phyloP scores from a whole-genome alignment of 1,140 invertebrate species.

The Araneus ventricosus region DNA sequence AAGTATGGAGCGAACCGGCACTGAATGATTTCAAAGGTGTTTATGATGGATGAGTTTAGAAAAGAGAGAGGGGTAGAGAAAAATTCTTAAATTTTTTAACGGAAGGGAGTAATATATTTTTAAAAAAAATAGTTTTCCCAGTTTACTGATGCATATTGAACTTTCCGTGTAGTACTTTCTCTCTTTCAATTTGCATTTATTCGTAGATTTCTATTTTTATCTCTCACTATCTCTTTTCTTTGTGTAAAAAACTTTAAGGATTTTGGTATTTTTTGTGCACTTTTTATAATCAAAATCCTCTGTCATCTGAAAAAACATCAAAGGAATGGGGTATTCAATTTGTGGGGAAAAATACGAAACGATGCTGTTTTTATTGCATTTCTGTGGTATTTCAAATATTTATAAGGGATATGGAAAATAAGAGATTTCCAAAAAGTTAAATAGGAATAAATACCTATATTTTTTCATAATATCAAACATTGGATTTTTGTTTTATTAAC shows the following conservation, averaged over 20 bases:
- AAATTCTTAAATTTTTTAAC: slow-evolving; percentile 34
- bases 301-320: background rate
- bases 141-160: slow-evolving; percentile 21
- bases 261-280: background rate
- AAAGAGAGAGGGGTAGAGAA: background rate
- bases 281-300: background rate
- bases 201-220: background rate
- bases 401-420: no score
- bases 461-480: no score
- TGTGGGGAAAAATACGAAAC: no score
- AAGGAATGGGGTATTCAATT: no score
- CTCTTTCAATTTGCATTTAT: slow-evolving; percentile 1
- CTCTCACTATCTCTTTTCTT: background rate
- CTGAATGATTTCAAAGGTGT: slow-evolving; percentile 53
- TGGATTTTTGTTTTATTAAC: no score
- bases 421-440: no score
- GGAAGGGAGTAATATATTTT: slow-evolving; percentile 21
- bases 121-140: slow-evolving; percentile 14
- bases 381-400: no score
- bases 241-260: background rate
- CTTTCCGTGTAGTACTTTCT: background rate
- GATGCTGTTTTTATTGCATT: no score
- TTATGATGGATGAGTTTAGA: slow-evolving; percentile 31
- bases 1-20: background rate
- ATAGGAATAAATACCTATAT: no score